These are phyloP conservation scores for Verasper variegatus DNA, from an alignment of 2,113 vertebrate genomes.

Conservation along the genomic window DNA sequence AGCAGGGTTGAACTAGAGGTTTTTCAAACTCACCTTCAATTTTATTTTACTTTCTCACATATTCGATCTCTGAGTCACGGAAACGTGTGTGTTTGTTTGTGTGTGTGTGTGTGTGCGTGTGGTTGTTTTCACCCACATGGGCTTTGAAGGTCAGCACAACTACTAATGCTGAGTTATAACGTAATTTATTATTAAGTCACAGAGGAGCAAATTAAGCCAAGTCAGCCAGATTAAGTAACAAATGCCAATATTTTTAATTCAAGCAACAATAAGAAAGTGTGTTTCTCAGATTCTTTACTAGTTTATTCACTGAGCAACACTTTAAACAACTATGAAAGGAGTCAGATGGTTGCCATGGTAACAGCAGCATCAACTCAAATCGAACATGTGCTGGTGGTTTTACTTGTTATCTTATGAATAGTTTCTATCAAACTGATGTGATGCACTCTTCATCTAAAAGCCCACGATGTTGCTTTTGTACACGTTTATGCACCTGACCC, in stretches of 20 bases:
- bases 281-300: conserved; percentile 20
- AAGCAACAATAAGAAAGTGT: conserved; percentile 10
- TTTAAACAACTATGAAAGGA: conserved; percentile 35
- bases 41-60: conserved; percentile 56
- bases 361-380: conserved; percentile 39
- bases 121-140: conserved; percentile 23
- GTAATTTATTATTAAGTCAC: conserved; percentile 37
- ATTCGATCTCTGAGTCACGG: conserved; percentile 48
- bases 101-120: conserved; percentile 32
- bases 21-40: conserved; percentile 59
- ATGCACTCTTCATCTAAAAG: conserved; percentile 5
- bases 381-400: conserved; percentile 10
- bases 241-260: conserved; percentile 33
- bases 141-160: conserved; percentile 33
- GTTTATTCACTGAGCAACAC: conserved; percentile 17
- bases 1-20: conserved; percentile 48
- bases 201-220: conserved; percentile 20
- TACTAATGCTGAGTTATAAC: conserved; percentile 28
- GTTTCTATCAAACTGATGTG: conserved; percentile 13
- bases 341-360: conserved; percentile 49
- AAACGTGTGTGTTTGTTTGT: conserved; percentile 25
- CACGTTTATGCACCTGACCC: not conserved
- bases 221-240: conserved; percentile 52
- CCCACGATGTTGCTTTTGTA: not conserved
- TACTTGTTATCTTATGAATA: conserved; percentile 19